Evolutionary conservation across 2,113 vertebrate genomes (phyloP).

Genomic region (Girardinichthys multiradiatus): DNA sequence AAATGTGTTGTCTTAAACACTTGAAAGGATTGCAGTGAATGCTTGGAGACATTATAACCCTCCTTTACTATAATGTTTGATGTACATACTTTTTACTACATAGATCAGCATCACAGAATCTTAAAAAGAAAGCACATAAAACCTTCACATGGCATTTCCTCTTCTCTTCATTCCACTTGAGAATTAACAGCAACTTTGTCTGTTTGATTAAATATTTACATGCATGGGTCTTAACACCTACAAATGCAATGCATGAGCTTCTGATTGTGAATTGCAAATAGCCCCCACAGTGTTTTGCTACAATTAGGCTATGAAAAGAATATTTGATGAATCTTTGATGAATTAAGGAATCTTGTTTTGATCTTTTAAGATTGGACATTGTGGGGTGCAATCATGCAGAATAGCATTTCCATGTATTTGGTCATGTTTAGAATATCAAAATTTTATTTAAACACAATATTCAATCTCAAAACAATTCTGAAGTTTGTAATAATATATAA

Average conservation of each 20-base stretch:
- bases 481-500: not conserved
- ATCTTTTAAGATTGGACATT: conserved; percentile 16
- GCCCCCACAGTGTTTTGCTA: conserved; percentile 29
- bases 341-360: conserved; percentile 9
- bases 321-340: conserved; percentile 24
- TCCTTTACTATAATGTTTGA: not conserved
- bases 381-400: conserved; percentile 1
- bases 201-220: conserved; percentile 14
- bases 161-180: not conserved
- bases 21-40: not conserved
- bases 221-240: conserved; percentile 4
- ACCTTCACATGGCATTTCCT: not conserved
- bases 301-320: conserved; percentile 33
- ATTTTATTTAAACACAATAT: too few relatives aligned
- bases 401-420: conserved; percentile 1
- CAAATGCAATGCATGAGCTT: conserved; percentile 9
- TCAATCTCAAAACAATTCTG: not conserved
- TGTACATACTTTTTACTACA: not conserved
- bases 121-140: not conserved
- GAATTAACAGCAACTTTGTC: conserved; percentile 23
- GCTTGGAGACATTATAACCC: not conserved
- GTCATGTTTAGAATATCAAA: too few relatives aligned
- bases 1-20: not conserved
- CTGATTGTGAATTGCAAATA: conserved; percentile 40
- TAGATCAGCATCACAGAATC: not conserved